Evolutionary conservation across 1,140 invertebrate genomes (phyloP).

Genomic region (Halesus radiatus): DNA sequence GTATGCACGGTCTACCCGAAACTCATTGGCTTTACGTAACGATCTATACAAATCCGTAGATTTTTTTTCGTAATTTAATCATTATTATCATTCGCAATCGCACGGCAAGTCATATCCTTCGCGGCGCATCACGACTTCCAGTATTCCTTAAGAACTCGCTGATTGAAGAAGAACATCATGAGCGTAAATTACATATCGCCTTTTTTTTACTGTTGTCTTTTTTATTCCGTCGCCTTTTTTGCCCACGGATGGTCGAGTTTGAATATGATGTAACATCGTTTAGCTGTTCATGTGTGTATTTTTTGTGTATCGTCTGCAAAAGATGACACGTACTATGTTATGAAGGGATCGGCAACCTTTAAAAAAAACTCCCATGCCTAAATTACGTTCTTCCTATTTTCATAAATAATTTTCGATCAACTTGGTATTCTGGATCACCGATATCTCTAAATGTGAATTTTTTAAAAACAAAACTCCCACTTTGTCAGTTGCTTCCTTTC

Average conservation of each 20-base stretch:
- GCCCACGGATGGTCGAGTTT: neutral
- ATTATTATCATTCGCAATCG: neutral
- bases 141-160: conserved; percentile 10
- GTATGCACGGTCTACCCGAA: too few species aligned
- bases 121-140: conserved; percentile 1
- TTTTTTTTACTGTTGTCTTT: conserved; percentile 2
- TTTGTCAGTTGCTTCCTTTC: too few species aligned
- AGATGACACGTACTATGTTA: conserved; percentile 9
- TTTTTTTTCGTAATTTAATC: too few species aligned
- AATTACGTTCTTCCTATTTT: too few species aligned
- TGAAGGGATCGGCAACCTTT: neutral
- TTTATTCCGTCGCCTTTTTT: neutral
- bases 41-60: too few species aligned
- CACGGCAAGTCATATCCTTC: conserved; percentile 6
- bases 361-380: too few species aligned
- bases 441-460: too few species aligned
- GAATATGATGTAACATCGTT: conserved; percentile 8
- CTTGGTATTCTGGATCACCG: too few species aligned
- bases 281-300: neutral
- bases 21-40: too few species aligned
- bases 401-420: too few species aligned
- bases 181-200: conserved; percentile 12
- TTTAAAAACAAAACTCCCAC: too few species aligned
- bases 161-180: neutral
- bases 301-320: neutral